Conservation (phyloP, 2,888 invertebrate species). For the Seira ritae region DNA sequence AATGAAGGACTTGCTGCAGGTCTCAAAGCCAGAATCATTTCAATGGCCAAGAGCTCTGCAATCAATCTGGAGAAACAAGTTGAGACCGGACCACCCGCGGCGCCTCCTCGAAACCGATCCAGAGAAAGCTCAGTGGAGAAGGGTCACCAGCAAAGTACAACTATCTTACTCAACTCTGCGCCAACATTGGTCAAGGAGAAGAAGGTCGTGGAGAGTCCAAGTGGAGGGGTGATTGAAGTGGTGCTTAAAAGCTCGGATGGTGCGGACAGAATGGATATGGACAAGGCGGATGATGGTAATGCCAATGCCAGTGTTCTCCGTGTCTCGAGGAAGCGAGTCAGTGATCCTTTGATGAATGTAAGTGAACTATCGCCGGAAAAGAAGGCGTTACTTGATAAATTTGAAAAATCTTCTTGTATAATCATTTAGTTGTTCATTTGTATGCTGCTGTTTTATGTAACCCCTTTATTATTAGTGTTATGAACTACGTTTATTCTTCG, state of each 20-base stretch:
- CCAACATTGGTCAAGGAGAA: conserved; percentile 66
- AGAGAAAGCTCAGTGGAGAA: conserved; percentile 13
- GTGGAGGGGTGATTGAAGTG: conserved; percentile 70
- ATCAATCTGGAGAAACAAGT: conserved; percentile 57
- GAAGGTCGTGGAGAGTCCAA: conserved; percentile 65
- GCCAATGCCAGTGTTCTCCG: conserved; percentile 68
- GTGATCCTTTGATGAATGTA: conserved; percentile 67
- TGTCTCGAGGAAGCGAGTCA: conserved; percentile 71
- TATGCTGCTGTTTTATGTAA: not conserved
- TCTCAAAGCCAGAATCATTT: conserved; percentile 68
- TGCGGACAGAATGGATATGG: conserved; percentile 55
- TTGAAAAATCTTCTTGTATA: not conserved
- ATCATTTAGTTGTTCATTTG: not conserved
- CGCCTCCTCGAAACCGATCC: conserved; percentile 6
- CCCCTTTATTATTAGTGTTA: not conserved
- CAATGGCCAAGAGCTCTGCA: conserved; percentile 63
- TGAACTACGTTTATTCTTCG: too few species aligned
- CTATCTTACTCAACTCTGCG: conserved; percentile 59
- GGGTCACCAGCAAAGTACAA: conserved; percentile 52
- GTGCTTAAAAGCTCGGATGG: conserved; percentile 68
- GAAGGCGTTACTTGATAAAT: not conserved
- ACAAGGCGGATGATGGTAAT: conserved; percentile 37
- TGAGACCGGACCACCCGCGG: not conserved
- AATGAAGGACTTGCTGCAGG: conserved; percentile 72
- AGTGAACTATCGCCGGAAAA: too few species aligned